Evolutionary conservation across 2,888 invertebrate genomes (phyloP).

Genomic region (Drosophila mimetica): DNA sequence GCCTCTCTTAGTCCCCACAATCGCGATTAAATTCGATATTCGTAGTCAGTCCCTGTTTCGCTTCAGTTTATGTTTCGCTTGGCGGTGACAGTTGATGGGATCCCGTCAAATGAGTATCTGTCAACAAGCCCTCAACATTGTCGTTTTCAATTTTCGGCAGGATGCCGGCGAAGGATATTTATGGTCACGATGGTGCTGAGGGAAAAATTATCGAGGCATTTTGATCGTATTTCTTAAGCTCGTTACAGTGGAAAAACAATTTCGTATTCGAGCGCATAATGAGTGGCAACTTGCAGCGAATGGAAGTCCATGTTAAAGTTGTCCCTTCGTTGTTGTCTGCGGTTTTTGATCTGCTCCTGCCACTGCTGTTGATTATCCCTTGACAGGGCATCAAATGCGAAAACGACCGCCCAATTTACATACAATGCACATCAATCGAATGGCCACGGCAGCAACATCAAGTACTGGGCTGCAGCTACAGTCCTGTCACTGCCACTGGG

Average conservation of each 20-base stretch:
- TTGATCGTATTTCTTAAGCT: constrained; percentile 69
- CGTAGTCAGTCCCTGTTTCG: constrained; percentile 32
- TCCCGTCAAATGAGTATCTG: constrained; percentile 79
- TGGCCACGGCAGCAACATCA: constrained; percentile 59
- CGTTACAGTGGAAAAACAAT: constrained; percentile 58
- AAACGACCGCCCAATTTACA: constrained; percentile 83
- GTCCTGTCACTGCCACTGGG: constrained; percentile 66
- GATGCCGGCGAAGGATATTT: constrained; percentile 62
- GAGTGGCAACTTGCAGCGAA: constrained; percentile 67
- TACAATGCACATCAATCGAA: constrained; percentile 82
- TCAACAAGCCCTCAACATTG: constrained; percentile 70
- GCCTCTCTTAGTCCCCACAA: not conserved
- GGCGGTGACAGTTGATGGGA: constrained; percentile 72
- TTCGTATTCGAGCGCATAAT: constrained; percentile 79
- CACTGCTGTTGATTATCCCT: constrained; percentile 77
- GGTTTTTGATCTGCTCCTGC: constrained; percentile 38
- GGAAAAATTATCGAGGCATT: constrained; percentile 72
- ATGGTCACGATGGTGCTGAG: constrained; percentile 59
- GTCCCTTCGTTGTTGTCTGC: constrained; percentile 43
- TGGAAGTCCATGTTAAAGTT: constrained; percentile 37
- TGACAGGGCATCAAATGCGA: constrained; percentile 81
- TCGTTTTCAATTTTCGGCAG: constrained; percentile 77
- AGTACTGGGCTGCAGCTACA: constrained; percentile 59
- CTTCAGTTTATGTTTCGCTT: constrained; percentile 46
- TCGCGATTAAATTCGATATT: constrained; percentile 11